These are phyloP conservation scores for Drosophila bunnanda DNA, from an alignment of 2,888 invertebrate genomes.

Conservation along the genomic window DNA sequence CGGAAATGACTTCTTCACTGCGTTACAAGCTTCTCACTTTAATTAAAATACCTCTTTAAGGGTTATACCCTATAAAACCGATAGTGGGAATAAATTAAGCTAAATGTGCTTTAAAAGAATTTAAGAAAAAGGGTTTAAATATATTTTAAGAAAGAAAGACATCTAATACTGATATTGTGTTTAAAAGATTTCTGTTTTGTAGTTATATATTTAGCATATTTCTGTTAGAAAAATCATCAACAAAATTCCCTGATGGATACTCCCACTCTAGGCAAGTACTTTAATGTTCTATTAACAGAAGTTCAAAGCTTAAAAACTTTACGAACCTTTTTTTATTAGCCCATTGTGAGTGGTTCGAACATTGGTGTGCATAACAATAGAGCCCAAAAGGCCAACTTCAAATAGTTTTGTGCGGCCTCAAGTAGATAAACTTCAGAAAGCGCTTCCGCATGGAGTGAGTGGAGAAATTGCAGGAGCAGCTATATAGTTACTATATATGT, in stretches of 20 bases:
- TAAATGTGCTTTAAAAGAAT: not conserved
- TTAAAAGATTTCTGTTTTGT: no score
- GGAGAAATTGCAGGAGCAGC: slow-evolving; percentile 6
- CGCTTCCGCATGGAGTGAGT: slow-evolving; percentile 24
- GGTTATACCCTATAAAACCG: no score
- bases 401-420: slow-evolving; percentile 8
- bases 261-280: not conserved
- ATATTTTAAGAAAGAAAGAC: no score
- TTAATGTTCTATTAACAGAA: not conserved
- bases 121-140: no score
- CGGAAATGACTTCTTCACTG: no score
- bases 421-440: slow-evolving; percentile 20
- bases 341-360: slow-evolving; percentile 19
- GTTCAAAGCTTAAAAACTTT: not conserved
- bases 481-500: slow-evolving; percentile 3
- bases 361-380: slow-evolving; percentile 21
- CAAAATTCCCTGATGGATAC: no score
- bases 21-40: no score
- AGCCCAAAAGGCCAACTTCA: slow-evolving; percentile 15
- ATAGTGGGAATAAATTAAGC: not conserved
- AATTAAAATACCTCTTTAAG: no score
- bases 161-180: no score
- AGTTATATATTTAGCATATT: no score
- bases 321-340: slow-evolving; percentile 14
- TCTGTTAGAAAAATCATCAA: no score